Evolutionary conservation across 2,888 invertebrate genomes (phyloP), one percentile per base, ranked within the genome.

Genomic region (Papilio demoleus): DNA sequence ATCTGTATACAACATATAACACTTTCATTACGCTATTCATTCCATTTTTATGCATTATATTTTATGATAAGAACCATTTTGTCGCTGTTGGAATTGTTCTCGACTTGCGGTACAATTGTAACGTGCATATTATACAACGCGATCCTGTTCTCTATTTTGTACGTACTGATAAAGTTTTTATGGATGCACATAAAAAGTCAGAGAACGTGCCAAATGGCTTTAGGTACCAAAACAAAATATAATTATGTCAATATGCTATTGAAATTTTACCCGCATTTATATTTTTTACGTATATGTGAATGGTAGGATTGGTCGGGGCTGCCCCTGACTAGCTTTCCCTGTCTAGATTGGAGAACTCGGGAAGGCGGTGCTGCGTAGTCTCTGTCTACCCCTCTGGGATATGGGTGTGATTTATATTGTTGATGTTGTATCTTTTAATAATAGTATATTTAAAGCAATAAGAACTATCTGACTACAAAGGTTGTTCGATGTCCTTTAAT

Each of bases 111-210:
- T 40, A 40, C 38, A 40, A 60, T 38, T 60, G 38, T 40, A 24
- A 60, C 60, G 22, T 60, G 36, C 40, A 60, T 40, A n/a, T 56
- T 27, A 40, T 40, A 60, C 60, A 60, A 60, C 40, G 40, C 22
- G 60, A 38, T 60, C 60, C 38, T 31, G 40, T 56, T 40, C 19
- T 19, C 58, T 58, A 58, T 56, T 58, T 65, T 58, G 22, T 58
- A 65, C 31, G 8, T 12, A 27, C 42, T 58, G 56, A 50, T 60
- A 60, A 60, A 66, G 45, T 47, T 66, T 66, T 66, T 60, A 66
- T 66, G 34, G 60, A 22, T 36, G 19, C 12, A 38, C 66, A 47
- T 66, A 66, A 50, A 66, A 59, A 45, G 31, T 47, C 31, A 45
- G 45, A 34, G 31, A 38, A 60, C 34, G 38, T 47, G 36, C 60